phyloP scores from a whole-genome alignment of 2,113 vertebrate genomes.

The Dendrocopos noguchii region DNA sequence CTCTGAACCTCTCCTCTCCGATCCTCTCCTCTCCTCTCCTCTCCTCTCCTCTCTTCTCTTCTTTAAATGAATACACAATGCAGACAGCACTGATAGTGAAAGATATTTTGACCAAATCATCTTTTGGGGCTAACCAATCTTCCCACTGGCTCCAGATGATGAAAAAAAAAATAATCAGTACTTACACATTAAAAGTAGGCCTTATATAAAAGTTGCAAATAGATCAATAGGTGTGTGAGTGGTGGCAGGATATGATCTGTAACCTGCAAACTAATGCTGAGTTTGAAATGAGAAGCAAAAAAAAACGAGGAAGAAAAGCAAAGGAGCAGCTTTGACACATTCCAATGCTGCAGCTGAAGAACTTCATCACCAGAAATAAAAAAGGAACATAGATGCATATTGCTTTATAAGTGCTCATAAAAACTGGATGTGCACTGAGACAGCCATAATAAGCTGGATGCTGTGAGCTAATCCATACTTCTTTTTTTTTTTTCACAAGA shows the following conservation, averaged over 20 bases:
- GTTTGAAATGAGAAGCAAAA: neutral
- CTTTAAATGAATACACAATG: neutral
- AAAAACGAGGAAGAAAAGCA: neutral
- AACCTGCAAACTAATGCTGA: neutral
- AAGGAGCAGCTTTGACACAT: neutral
- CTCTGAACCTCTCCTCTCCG: too few species aligned
- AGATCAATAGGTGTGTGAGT: neutral
- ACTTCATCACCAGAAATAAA: slow-evolving; percentile 13
- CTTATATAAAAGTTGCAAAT: neutral
- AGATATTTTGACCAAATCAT: neutral
- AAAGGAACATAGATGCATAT: neutral
- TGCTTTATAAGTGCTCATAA: slow-evolving; percentile 33
- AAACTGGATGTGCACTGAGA: slow-evolving; percentile 21
- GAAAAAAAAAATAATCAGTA: neutral
- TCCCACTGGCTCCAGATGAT: neutral
- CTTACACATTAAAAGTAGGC: neutral
- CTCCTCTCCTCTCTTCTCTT: too few species aligned
- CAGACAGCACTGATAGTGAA: neutral
- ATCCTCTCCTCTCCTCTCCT: too few species aligned
- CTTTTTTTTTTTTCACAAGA: slow-evolving; percentile 7
- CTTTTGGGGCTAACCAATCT: neutral
- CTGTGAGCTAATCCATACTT: slow-evolving; percentile 46
- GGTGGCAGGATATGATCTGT: neutral
- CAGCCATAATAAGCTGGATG: slow-evolving; percentile 15
- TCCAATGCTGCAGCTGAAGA: slow-evolving; percentile 22